Base-by-base conservation (phyloP, 2,113 vertebrate genomes). In the Petromus typicus region DNA sequence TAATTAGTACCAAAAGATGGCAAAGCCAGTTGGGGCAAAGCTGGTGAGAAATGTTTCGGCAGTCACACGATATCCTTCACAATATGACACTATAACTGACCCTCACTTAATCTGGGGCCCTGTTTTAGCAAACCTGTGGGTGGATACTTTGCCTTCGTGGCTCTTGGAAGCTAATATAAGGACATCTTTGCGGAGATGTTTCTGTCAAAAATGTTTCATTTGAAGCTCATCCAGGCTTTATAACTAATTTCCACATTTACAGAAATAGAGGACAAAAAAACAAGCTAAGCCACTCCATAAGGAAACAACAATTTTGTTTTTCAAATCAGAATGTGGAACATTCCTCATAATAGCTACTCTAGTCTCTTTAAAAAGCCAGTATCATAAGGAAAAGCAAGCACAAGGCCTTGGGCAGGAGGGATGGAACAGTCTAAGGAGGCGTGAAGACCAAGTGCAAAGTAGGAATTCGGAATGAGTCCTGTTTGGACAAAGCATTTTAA, bases 241-340 rank as follows among this genome's bases (percentile, higher is more conserved):
- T 54, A 95, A 69, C 20, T 73, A 73, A 78, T 54, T 85, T 92
- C 71, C 20, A 69, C 20, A 57, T 81, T 85, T 90, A 80, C 32
- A 81, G 71, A 94, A 95, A 43, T 23, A 92, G 89, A 92, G 17
- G 2, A 92, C 45, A 66, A 25, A 94, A 63, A n/a, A 96, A 95
- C 22, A 84, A 40, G 14, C 56, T 80, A 64, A 92, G 84, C 11
- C 37, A 87, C 7, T 32, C 37, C 48, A 34, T 92, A 54, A 89
- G 45, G 23, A 91, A 86, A 56, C 32, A 78, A 51, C 51, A 5
- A 6, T 89, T 63, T 67, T 43, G 59, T 11, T 75, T n/a, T 71
- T 76, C 1, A 2, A 67, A 87, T 25, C 10, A 43, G 57, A 94
- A 79, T 67, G 25, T 86, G 34, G 43, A 48, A 64, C 16, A 30